Percentiles rank a stretch among this genome's conserved stretches.
These are phyloP conservation scores for Dicrurus megarhynchus DNA, from an alignment of 2,113 vertebrate species.

Conservation along the genomic window DNA sequence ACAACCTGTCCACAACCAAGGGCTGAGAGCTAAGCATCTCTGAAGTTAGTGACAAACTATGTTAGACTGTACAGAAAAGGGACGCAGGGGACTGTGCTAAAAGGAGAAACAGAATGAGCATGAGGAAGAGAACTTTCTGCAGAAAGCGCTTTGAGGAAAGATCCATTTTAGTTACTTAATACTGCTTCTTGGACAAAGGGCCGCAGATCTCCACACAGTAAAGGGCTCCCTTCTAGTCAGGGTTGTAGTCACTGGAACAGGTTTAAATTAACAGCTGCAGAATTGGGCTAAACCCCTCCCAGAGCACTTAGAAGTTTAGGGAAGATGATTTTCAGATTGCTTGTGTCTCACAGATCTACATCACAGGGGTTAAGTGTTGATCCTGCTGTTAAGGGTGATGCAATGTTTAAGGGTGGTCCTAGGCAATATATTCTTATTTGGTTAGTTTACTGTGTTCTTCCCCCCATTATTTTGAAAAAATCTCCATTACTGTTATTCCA, in stretches of 20 bases:
- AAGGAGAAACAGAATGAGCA: background rate
- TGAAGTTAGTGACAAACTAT: background rate
- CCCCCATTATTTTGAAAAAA: background rate
- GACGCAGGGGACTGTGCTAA: rapidly evolving
- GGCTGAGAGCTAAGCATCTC: background rate
- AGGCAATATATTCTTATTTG: background rate
- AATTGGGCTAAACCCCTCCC: background rate
- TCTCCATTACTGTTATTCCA: background rate
- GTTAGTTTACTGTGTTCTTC: background rate
- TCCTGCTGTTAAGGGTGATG: background rate
- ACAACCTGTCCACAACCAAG: background rate
- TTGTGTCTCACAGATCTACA: background rate
- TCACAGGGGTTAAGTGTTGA: background rate
- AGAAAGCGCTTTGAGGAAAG: background rate
- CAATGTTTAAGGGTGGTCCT: background rate
- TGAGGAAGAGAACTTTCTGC: background rate
- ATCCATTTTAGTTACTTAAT: background rate
- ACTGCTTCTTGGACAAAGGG: background rate
- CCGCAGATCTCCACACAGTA: background rate
- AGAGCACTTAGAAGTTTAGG: background rate
- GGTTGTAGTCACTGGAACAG: background rate
- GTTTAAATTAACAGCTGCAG: background rate
- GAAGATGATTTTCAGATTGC: background rate
- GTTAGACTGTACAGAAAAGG: background rate
- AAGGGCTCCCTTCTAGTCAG: background rate